A percentile compares a stretch with the other conserved stretches of the same genome.
Conservation (phyloP, 2,888 invertebrate genomes). For the Periphyllus acericola region DNA sequence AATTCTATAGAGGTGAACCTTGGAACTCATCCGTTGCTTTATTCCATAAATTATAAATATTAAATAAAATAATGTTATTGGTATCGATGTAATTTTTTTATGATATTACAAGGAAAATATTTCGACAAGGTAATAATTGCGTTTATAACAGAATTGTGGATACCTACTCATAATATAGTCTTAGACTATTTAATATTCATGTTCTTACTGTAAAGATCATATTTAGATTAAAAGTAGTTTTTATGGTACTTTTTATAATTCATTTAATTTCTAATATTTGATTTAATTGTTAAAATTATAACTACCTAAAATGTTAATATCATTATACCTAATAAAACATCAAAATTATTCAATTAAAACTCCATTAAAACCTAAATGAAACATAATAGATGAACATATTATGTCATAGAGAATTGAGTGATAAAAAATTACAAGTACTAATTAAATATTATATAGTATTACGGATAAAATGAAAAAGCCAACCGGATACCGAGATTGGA, state of each 20-base stretch:
- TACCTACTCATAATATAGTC: neutral
- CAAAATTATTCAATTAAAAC: conserved; percentile 6
- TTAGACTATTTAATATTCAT: neutral
- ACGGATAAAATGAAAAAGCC: neutral
- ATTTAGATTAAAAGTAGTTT: no score
- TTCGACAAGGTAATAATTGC: neutral
- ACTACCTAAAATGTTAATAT: neutral
- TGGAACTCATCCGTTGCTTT: no score
- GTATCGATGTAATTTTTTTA: no score
- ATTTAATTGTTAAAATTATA: neutral
- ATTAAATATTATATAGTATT: neutral
- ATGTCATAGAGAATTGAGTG: neutral
- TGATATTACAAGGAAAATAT: neutral
- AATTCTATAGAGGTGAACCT: no score
- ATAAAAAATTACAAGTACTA: conserved; percentile 3
- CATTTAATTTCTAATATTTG: neutral
- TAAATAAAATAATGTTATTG: no score
- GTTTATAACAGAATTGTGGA: neutral
- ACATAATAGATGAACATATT: conserved; percentile 15
- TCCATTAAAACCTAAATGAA: conserved; percentile 9
- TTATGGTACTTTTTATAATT: no score
- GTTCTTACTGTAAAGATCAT: no score
- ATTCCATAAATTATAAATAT: no score
- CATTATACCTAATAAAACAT: conserved; percentile 12
- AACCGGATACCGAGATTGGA: neutral